Conservation (phyloP, 1,140 invertebrate genomes). For the Planococcus citri region DNA sequence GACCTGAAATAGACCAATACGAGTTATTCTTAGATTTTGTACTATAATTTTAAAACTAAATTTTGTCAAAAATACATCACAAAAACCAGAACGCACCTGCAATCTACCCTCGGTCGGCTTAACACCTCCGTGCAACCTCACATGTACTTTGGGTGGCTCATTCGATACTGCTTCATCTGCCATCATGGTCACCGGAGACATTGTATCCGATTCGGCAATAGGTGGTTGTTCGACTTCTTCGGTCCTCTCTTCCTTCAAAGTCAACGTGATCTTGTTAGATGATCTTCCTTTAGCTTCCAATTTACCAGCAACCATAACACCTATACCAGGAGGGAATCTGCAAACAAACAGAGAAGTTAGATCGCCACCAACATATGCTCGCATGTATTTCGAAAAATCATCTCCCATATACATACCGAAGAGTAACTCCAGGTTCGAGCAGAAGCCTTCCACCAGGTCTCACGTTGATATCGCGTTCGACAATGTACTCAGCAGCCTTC, state of each 20-base stretch:
- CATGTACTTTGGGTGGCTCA: too few species aligned
- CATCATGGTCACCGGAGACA: conserved; percentile 34
- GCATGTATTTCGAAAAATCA: neutral
- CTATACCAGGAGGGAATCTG: conserved; percentile 76
- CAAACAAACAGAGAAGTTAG: conserved; percentile 42
- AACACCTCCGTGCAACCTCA: conserved; percentile 61
- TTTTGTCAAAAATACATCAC: too few species aligned
- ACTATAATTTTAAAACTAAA: too few species aligned
- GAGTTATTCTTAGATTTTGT: too few species aligned
- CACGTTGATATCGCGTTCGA: conserved; percentile 81
- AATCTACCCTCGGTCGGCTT: conserved; percentile 62
- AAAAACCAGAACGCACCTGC: conserved; percentile 49
- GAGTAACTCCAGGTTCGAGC: conserved; percentile 69
- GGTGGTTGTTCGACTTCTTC: conserved; percentile 39
- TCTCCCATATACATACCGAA: conserved; percentile 40
- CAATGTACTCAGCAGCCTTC: conserved; percentile 63
- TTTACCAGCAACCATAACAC: conserved; percentile 90
- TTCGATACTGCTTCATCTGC: too few species aligned
- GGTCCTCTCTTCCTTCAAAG: conserved; percentile 46
- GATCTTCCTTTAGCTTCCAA: conserved; percentile 65
- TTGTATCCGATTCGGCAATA: conserved; percentile 37
- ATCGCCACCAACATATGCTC: too few species aligned
- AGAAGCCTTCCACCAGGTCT: conserved; percentile 74
- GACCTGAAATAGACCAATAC: conserved; percentile 41
- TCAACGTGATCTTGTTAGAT: conserved; percentile 63